phyloP scores from a whole-genome alignment of 1,140 invertebrate genomes.

The Cydia fagiglandana region DNA sequence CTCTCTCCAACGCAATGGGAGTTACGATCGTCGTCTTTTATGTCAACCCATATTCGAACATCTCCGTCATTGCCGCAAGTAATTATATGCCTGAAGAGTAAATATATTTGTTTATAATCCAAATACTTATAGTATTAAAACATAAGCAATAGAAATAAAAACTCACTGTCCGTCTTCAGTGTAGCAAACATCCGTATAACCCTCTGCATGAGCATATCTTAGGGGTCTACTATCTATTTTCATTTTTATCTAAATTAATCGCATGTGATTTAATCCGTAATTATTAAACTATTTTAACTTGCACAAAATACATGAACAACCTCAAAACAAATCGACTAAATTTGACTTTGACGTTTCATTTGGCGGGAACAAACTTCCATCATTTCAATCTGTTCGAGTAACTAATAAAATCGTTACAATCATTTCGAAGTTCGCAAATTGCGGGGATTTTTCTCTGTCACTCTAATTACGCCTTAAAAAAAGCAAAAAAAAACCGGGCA shows the following conservation, averaged over 20 bases:
- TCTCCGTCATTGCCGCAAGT: conserved; percentile 96
- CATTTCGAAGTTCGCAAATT: no score
- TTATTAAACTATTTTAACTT: neutral
- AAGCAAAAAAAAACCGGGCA: no score
- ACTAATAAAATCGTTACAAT: neutral
- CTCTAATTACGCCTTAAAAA: no score
- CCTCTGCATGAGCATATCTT: conserved; percentile 93
- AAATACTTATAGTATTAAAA: neutral
- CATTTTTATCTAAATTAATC: conserved; percentile 70
- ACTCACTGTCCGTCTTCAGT: conserved; percentile 89
- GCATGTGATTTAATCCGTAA: neutral
- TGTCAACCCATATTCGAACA: conserved; percentile 91
- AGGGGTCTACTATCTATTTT: conserved; percentile 82
- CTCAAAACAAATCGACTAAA: conserved; percentile 12
- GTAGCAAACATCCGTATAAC: conserved; percentile 93
- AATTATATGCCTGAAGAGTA: conserved; percentile 83
- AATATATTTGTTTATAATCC: neutral
- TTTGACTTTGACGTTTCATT: conserved; percentile 4
- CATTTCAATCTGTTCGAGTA: conserved; percentile 3
- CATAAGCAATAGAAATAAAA: conserved; percentile 17
- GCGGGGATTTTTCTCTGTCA: no score
- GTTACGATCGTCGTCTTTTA: conserved; percentile 93
- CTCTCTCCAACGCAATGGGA: conserved; percentile 92
- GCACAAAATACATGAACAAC: neutral
- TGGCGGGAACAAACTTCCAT: conserved; percentile 32